Percentiles rank a stretch among this genome's conserved stretches.
These are phyloP conservation scores for Diplogasteroides magnus DNA, from an alignment of 1,140 invertebrate genomes.

Conservation along the genomic window DNA sequence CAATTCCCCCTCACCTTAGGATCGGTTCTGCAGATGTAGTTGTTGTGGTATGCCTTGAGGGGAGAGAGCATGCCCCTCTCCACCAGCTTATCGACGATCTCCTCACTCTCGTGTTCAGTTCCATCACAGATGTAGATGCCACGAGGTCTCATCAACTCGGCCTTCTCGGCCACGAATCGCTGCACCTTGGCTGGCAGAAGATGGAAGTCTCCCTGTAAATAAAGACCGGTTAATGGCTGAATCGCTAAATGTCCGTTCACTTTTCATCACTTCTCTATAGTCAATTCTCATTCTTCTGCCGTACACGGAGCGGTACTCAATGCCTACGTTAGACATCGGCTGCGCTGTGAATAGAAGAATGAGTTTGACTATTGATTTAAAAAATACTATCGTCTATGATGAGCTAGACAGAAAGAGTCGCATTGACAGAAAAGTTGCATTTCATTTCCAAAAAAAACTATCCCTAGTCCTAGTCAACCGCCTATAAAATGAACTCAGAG, in stretches of 20 bases:
- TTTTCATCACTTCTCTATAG: neutral
- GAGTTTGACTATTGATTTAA: too few species aligned
- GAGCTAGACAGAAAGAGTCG: too few species aligned
- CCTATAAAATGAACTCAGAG: too few species aligned
- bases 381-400: too few species aligned
- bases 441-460: too few species aligned
- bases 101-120: conserved; percentile 53
- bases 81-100: conserved; percentile 50
- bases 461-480: too few species aligned
- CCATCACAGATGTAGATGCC: conserved; percentile 57
- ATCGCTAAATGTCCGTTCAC: too few species aligned
- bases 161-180: conserved; percentile 49
- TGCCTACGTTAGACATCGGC: too few species aligned
- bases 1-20: conserved; percentile 34
- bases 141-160: conserved; percentile 49
- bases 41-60: conserved; percentile 52
- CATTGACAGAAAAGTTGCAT: too few species aligned
- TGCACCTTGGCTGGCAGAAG: conserved; percentile 48
- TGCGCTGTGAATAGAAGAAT: neutral
- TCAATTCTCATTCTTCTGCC: neutral
- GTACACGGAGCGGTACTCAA: neutral
- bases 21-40: conserved; percentile 12
- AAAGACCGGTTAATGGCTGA: too few species aligned
- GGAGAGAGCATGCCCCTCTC: conserved; percentile 48
- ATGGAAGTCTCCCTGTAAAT: conserved; percentile 47